These are phyloP conservation scores for Agrotis segetum DNA, from an alignment of 2,888 invertebrate species.

Conservation along the genomic window DNA sequence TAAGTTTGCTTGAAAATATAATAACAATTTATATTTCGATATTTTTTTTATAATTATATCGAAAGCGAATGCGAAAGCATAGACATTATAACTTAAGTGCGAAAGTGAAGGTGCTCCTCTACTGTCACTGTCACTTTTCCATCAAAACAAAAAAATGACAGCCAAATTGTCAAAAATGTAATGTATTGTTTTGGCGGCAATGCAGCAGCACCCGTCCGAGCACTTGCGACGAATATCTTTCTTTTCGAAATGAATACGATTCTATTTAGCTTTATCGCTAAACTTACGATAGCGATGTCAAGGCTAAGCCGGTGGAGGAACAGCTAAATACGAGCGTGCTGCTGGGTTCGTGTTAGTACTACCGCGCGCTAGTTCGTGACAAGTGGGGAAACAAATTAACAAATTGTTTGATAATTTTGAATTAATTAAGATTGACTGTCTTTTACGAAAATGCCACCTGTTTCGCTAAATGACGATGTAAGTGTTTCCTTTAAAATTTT, in stretches of 20 bases:
- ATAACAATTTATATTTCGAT: no score
- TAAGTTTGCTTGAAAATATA: background rate
- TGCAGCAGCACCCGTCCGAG: no score
- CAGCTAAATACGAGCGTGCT: constrained; percentile 79
- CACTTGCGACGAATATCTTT: constrained; percentile 2
- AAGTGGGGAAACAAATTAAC: constrained; percentile 64
- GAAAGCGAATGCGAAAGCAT: background rate
- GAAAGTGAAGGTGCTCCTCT: background rate
- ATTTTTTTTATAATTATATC: background rate
- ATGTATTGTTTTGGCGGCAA: constrained; percentile 54
- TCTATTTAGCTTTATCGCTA: constrained; percentile 50
- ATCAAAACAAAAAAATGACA: background rate
- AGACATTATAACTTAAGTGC: no score
- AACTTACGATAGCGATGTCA: constrained; percentile 78
- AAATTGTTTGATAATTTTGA: constrained; percentile 46
- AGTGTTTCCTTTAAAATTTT: constrained; percentile 53
- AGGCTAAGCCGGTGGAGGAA: constrained; percentile 73
- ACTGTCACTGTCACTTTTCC: constrained; percentile 34
- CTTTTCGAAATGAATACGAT: constrained; percentile 46
- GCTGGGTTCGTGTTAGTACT: constrained; percentile 80
- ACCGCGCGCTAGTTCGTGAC: constrained; percentile 71
- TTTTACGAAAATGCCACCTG: constrained; percentile 84
- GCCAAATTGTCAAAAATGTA: constrained; percentile 33
- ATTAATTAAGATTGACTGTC: constrained; percentile 41
- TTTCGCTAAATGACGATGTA: constrained; percentile 86